Conservation (phyloP, 2,888 invertebrate genomes). For the Rhagium mordax region DNA sequence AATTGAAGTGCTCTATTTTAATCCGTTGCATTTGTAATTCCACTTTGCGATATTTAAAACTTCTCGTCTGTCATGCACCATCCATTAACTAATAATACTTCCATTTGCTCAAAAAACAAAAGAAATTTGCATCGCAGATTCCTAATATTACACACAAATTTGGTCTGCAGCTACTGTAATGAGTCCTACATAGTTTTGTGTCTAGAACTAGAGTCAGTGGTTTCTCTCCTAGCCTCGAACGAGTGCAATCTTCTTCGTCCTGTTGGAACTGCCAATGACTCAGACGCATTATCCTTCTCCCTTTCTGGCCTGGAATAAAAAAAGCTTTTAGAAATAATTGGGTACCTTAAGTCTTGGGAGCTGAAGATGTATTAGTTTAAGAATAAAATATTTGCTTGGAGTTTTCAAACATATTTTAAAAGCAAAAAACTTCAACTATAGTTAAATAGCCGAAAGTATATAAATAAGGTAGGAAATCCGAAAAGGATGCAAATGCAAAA, state of each 20-base stretch:
- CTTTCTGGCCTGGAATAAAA: constrained; percentile 58
- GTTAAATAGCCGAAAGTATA: too few relatives aligned
- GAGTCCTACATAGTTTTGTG: constrained; percentile 66
- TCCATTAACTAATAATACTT: background rate
- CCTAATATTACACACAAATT: background rate
- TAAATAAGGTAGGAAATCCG: too few relatives aligned
- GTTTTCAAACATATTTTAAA: too few relatives aligned
- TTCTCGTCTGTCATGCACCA: background rate
- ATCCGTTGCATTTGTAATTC: background rate
- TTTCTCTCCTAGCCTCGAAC: constrained; percentile 60
- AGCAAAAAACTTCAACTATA: too few relatives aligned
- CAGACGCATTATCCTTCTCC: constrained; percentile 53
- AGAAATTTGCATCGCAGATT: background rate
- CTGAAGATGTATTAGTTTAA: background rate
- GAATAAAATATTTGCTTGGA: too few relatives aligned
- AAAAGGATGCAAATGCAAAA: too few relatives aligned
- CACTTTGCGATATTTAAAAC: background rate
- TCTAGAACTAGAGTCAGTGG: constrained; percentile 52
- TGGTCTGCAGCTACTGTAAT: constrained; percentile 4
- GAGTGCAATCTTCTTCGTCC: constrained; percentile 64
- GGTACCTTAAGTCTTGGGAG: background rate
- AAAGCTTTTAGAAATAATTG: background rate
- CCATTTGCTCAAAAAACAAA: background rate
- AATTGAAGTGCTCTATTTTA: background rate
- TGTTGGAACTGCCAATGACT: constrained; percentile 58